Conservation (phyloP, 2,888 invertebrate genomes). For the Andrena camellia region DNA sequence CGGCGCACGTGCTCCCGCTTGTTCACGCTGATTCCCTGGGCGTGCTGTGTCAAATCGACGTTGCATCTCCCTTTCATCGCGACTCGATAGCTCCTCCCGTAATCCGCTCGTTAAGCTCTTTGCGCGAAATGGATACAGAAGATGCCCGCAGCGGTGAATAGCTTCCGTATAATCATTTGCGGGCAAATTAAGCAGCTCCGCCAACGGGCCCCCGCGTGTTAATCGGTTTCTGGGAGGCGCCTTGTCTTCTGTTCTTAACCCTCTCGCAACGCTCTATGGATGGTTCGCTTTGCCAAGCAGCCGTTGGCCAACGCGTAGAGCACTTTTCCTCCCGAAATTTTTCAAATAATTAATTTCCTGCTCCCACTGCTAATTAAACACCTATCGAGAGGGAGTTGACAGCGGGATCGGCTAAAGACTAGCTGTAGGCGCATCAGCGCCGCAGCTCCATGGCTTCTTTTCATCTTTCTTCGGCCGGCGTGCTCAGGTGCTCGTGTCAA, state of each 20-base stretch:
- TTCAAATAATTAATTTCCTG: neutral
- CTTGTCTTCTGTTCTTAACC: neutral
- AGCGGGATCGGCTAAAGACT: neutral
- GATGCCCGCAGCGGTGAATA: slow-evolving; percentile 34
- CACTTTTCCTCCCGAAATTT: neutral
- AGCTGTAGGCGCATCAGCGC: neutral
- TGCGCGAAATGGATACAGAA: slow-evolving; percentile 55
- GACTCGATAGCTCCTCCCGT: slow-evolving; percentile 55
- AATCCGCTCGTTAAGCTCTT: slow-evolving; percentile 67
- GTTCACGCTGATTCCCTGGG: slow-evolving; percentile 25
- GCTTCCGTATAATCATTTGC: slow-evolving; percentile 51
- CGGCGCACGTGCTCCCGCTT: neutral
- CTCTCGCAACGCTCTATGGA: neutral
- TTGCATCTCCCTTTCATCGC: slow-evolving; percentile 52
- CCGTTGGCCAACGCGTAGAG: neutral
- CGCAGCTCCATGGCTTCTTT: slow-evolving; percentile 30
- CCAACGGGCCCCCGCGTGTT: slow-evolving; percentile 26
- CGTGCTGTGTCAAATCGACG: slow-evolving; percentile 60
- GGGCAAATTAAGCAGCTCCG: slow-evolving; percentile 52
- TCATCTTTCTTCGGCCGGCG: slow-evolving; percentile 38
- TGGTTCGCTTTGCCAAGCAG: neutral
- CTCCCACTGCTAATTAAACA: neutral
- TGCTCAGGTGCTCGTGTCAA: slow-evolving; percentile 64
- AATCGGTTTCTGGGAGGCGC: slow-evolving; percentile 34
- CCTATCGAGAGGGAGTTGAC: neutral